A percentile compares a stretch with the other conserved stretches of the same genome.
Conservation (phyloP, 2,888 invertebrate species). For the Cerastis leucographa region DNA sequence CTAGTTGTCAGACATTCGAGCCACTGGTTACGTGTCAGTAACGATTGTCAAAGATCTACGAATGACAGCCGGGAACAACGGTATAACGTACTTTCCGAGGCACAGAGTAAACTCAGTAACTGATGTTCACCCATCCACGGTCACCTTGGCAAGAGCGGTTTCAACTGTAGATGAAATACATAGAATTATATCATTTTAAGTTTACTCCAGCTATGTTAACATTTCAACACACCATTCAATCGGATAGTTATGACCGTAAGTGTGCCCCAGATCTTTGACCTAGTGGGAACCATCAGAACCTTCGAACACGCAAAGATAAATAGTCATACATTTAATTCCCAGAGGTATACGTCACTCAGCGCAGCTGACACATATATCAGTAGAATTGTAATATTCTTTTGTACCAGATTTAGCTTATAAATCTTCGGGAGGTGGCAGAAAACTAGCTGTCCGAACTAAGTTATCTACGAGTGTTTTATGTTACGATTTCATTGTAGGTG, state of each 20-base stretch:
- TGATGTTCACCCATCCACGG: not conserved
- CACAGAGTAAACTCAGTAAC: not conserved
- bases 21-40: not conserved
- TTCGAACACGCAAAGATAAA: not conserved
- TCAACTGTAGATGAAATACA: not conserved
- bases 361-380: slow-evolving; percentile 74
- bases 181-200: not conserved
- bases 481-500: slow-evolving; percentile 40
- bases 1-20: not conserved
- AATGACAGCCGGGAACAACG: not conserved
- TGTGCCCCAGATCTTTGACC: not conserved
- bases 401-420: slow-evolving; percentile 76
- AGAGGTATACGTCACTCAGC: slow-evolving; percentile 67
- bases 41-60: not conserved
- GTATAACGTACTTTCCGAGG: not conserved
- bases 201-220: not conserved
- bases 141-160: not conserved
- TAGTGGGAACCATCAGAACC: not conserved
- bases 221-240: not conserved
- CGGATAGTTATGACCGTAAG: not conserved
- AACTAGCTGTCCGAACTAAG: slow-evolving; percentile 72
- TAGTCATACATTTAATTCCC: slow-evolving; percentile 34
- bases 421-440: slow-evolving; percentile 72
- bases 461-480: slow-evolving; percentile 66
- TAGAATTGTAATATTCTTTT: slow-evolving; percentile 77